Percentiles rank a stretch among this genome's conserved stretches.
These are phyloP conservation scores for Hemistola chrysoprasaria DNA, from an alignment of 2,888 invertebrate species.

Conservation along the genomic window DNA sequence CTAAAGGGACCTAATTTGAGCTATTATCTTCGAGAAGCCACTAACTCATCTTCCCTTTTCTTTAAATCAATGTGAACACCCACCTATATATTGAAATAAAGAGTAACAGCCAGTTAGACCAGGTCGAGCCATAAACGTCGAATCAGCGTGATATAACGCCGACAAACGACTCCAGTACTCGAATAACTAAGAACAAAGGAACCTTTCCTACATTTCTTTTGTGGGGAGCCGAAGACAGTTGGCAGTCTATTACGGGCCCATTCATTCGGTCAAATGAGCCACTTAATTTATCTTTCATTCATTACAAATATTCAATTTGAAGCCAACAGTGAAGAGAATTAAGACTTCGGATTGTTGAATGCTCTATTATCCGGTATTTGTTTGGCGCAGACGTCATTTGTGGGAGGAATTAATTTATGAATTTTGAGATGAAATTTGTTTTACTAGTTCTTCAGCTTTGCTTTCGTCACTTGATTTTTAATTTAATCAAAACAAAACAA, in stretches of 20 bases:
- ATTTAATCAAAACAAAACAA: too few species aligned
- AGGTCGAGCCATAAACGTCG: slow-evolving; percentile 71
- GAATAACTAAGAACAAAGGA: slow-evolving; percentile 78
- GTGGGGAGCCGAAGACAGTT: slow-evolving; percentile 63
- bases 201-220: slow-evolving; percentile 72
- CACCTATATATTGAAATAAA: slow-evolving; percentile 47
- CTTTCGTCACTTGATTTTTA: too few species aligned
- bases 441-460: not conserved
- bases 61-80: too few species aligned
- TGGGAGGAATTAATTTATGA: slow-evolving; percentile 8
- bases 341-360: slow-evolving; percentile 23
- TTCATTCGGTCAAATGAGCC: slow-evolving; percentile 75
- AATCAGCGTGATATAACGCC: slow-evolving; percentile 76
- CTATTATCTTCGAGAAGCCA: too few species aligned
- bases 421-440: slow-evolving; percentile 3
- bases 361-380: slow-evolving; percentile 20
- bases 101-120: slow-evolving; percentile 54
- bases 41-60: too few species aligned
- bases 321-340: slow-evolving; percentile 30
- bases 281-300: slow-evolving; percentile 71
- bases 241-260: slow-evolving; percentile 72
- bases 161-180: slow-evolving; percentile 74
- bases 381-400: slow-evolving; percentile 6
- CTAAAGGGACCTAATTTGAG: too few species aligned
- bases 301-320: slow-evolving; percentile 61